phyloP scores from a whole-genome alignment of 1,140 invertebrate species.

The Lethocerus indicus region DNA sequence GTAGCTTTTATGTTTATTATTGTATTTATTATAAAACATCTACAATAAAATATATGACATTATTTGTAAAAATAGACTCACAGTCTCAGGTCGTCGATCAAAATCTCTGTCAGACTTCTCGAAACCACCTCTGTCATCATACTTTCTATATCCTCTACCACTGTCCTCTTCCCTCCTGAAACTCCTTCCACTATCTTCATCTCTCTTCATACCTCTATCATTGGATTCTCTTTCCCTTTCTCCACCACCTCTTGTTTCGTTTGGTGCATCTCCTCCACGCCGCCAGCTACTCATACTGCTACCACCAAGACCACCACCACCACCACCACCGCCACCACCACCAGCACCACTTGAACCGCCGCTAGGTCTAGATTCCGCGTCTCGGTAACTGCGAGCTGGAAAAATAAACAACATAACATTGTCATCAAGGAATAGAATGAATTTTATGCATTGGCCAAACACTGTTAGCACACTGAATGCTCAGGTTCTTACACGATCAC shows the following conservation, averaged over 20 bases:
- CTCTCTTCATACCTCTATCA: constrained; percentile 10
- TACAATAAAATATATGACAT: not conserved
- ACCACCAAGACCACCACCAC: constrained; percentile 4
- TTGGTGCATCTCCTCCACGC: not conserved
- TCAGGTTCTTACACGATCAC: no score
- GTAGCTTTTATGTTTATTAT: not conserved
- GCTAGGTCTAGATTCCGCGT: not conserved
- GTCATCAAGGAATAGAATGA: not conserved
- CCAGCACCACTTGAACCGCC: constrained; percentile 6
- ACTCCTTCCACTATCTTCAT: constrained; percentile 18
- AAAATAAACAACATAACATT: not conserved
- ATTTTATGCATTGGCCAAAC: not conserved
- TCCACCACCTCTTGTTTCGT: constrained; percentile 12
- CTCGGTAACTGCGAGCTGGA: not conserved
- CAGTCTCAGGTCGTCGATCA: not conserved
- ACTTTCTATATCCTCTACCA: not conserved
- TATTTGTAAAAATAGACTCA: not conserved
- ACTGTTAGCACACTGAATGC: not conserved
- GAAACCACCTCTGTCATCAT: not conserved
- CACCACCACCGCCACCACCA: constrained; percentile 1
- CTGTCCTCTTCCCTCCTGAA: not conserved
- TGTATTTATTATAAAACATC: not conserved
- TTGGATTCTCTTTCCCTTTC: constrained; percentile 11
- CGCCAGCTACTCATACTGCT: not conserved
- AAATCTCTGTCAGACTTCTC: not conserved